Base-by-base conservation (phyloP, 2,888 invertebrate genomes). In the Branchipolynoe longqiensis region DNA sequence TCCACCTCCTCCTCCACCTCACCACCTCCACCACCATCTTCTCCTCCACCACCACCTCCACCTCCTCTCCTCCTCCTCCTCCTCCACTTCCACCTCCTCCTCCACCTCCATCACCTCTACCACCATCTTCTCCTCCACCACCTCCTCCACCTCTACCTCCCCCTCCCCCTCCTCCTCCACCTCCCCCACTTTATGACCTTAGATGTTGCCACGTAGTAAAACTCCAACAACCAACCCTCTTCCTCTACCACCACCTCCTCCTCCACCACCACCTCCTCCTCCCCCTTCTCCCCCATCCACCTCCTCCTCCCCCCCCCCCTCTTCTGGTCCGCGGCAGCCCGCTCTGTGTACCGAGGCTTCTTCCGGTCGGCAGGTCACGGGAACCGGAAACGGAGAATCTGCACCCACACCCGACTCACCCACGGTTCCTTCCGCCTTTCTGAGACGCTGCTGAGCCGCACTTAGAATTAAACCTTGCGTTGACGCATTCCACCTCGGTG, bases 331-430 rank as follows among this genome's bases (percentile, higher is more conserved):
- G n/a, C n/a, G n/a, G 48, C 18, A 48, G 8, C 48, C 48, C 48
- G 8, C 48, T 48, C n/a, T 14, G 28, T 62, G 69, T 38, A 69
- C 69, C 38, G 33, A 69, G 33, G 69, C 33, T 69, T 38, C 69
- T 69, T 69, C 69, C 69, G 69, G 38, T 69, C 69, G 69, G 33
- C 6, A 25, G 69, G 38, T 33, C 69, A 3, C 38, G 69, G 69
- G 69, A 69, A 69, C 69, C 69, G 69, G 69, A 69, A 69, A 38
- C 38, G 69, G 18, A 25, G 33, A 69, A 25, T 38, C 69, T 38
- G 3, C 36, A 38, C 38, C 28, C n/a, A n/a, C n/a, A n/a, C n/a
- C n/a, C n/a, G n/a, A n/a, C n/a, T n/a, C n/a, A n/a, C n/a, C n/a
- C n/a, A n/a, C n/a, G n/a, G n/a, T n/a, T n/a, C n/a, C n/a, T n/a